phyloP scores from a whole-genome alignment of 35 echinoderm and acorn worm genomes.

The Patiria miniata region DNA sequence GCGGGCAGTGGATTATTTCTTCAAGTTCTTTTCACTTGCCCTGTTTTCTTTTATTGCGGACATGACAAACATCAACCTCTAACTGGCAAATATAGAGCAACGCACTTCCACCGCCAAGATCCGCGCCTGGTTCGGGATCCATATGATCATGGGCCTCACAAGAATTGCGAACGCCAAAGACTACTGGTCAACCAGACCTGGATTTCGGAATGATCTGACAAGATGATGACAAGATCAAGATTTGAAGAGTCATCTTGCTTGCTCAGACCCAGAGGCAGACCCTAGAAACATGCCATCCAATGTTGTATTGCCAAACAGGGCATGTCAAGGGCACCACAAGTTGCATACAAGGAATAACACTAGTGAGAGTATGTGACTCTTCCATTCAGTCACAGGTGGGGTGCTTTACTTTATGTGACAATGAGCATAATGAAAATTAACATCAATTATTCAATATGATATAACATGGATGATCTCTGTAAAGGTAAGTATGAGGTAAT shows the following conservation, averaged over 20 bases:
- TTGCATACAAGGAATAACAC: no score
- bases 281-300: neutral
- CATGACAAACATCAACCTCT: constrained; percentile 26
- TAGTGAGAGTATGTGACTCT: no score
- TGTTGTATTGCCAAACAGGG: no score
- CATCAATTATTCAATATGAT: no score
- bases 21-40: neutral
- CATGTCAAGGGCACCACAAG: no score
- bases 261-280: neutral
- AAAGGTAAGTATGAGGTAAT: no score
- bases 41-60: constrained; percentile 2
- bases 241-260: constrained; percentile 1
- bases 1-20: constrained; percentile 16
- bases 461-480: no score
- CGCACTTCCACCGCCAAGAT: constrained; percentile 9
- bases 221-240: constrained; percentile 20
- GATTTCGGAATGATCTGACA: neutral
- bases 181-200: constrained; percentile 43
- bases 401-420: no score
- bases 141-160: constrained; percentile 34
- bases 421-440: no score
- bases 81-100: no score
- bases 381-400: no score
- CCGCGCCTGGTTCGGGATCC: constrained; percentile 42
- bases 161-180: neutral